A percentile compares a stretch with the other conserved stretches of the same genome.
These are phyloP conservation scores for Schrankia costaestrigalis DNA, from an alignment of 2,888 invertebrate species.

Conservation along the genomic window DNA sequence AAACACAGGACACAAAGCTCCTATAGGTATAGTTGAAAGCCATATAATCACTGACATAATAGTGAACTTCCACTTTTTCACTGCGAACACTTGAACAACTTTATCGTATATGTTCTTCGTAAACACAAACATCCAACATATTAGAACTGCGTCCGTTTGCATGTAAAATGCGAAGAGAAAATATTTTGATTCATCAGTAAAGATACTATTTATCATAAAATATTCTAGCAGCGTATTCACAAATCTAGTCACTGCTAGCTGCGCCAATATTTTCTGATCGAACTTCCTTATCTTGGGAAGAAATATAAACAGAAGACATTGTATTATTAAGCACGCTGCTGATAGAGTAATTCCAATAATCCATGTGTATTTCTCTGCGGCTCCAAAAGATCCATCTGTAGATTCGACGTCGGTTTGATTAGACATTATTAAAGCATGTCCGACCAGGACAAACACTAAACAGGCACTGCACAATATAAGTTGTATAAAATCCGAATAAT, in stretches of 20 bases:
- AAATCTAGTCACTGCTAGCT: constrained; percentile 49
- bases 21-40: constrained; percentile 42
- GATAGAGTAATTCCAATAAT: constrained; percentile 45
- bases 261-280: constrained; percentile 52
- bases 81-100: constrained; percentile 48
- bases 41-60: constrained; percentile 39
- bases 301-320: constrained; percentile 36
- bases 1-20: constrained; percentile 32
- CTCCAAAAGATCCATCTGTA: too few species aligned
- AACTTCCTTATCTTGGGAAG: constrained; percentile 46
- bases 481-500: too few species aligned
- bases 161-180: constrained; percentile 35
- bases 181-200: constrained; percentile 4
- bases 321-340: constrained; percentile 35
- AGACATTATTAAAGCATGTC: constrained; percentile 9
- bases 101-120: constrained; percentile 60
- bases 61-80: constrained; percentile 33
- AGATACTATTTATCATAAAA: constrained; percentile 15
- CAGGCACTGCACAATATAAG: background rate
- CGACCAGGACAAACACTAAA: background rate
- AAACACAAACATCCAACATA: constrained; percentile 59
- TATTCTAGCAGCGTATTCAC: constrained; percentile 46
- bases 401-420: constrained; percentile 7
- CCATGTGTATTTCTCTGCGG: constrained; percentile 30
- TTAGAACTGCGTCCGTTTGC: constrained; percentile 48